Evolutionary conservation across 2,888 invertebrate species (phyloP), one percentile per base, ranked within the genome.

Genomic region (Phaonia tiefii): DNA sequence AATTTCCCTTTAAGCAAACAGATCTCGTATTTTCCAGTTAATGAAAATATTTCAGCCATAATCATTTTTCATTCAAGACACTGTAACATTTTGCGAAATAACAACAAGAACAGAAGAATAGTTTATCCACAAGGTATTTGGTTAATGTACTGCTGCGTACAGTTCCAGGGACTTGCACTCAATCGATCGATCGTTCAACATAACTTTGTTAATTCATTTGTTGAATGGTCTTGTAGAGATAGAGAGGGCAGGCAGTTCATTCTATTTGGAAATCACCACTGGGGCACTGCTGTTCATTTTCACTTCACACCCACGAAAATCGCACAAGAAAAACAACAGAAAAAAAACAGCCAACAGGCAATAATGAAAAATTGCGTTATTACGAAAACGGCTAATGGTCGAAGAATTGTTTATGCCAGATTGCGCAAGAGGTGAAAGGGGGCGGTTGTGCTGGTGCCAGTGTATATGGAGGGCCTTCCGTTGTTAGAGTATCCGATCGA

Each of bases 221-320:
- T 31, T 31, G 31, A n/a, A n/a, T n/a, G n/a, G n/a, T n/a, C n/a
- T n/a, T n/a, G n/a, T n/a, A n/a, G n/a, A n/a, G n/a, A n/a, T n/a
- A n/a, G n/a, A n/a, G n/a, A n/a, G 31, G 4, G 31, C 31, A 58
- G 37, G 1, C 37, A 39, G 39, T 37, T 37, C 20, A 20, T 1
- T 17, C 20, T 3, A 22, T 63, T 42, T 39, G 39, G 11, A 37
- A 60, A 60, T 17, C 37, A 60, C 51, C 44, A 13, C 44, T n/a
- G 13, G n/a, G 44, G 13, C 31, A 7, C 22, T n/a, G n/a, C 42
- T 63, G 63, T 22, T 22, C 42, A 37, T 39, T 63, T 63, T 63
- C 63, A 15, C 22, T 63, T 63, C 63, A 63, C 63, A 63, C 63
- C 63, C 20, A n/a, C n/a, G n/a, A n/a, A n/a, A n/a, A n/a, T n/a